Evolutionary conservation across 2,888 invertebrate genomes (phyloP).

Genomic region (Tetheella fluctuosa): DNA sequence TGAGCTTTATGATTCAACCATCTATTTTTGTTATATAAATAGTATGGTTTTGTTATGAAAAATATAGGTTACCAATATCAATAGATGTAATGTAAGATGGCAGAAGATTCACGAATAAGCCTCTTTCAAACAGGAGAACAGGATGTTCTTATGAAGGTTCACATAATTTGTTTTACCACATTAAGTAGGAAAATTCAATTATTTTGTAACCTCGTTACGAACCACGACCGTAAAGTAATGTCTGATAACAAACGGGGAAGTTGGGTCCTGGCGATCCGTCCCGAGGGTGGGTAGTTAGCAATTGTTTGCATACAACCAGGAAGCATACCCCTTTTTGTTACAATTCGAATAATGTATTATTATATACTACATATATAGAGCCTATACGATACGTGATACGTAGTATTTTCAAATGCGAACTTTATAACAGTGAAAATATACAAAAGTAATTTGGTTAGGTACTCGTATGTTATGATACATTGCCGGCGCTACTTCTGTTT

Average conservation of each 20-base stretch:
- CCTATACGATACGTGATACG: background rate
- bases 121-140: background rate
- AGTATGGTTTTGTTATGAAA: too few relatives aligned
- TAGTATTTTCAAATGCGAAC: background rate
- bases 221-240: constrained; percentile 36
- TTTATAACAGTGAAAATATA: background rate
- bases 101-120: background rate
- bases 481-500: too few relatives aligned
- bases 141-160: background rate
- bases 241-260: constrained; percentile 40
- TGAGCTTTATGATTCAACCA: too few relatives aligned
- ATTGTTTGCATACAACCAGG: constrained; percentile 61
- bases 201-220: constrained; percentile 53
- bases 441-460: background rate
- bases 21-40: too few relatives aligned
- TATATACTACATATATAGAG: background rate
- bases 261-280: constrained; percentile 32
- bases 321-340: constrained; percentile 18
- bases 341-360: background rate
- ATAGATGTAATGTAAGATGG: background rate
- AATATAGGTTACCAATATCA: too few relatives aligned
- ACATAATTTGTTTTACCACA: constrained; percentile 14
- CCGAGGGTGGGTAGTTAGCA: constrained; percentile 42
- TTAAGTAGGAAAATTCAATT: constrained; percentile 53
- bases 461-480: background rate